Evolutionary conservation across 1,140 invertebrate species (phyloP).

Genomic region (Helicoverpa armigera): DNA sequence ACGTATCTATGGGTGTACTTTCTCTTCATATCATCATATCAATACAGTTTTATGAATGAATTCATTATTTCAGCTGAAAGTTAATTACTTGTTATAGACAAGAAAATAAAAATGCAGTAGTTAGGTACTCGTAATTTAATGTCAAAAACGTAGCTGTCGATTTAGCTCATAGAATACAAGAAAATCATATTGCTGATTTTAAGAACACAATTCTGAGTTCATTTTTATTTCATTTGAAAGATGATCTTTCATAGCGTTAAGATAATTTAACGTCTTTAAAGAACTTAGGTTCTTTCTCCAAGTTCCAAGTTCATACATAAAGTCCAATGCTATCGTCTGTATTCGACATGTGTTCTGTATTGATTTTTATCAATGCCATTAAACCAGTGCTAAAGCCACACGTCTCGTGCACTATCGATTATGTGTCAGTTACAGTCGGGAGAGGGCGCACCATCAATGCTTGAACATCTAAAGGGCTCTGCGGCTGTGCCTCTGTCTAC

Average conservation of each 20-base stretch:
- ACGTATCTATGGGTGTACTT: too few relatives aligned
- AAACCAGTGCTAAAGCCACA: conserved; percentile 42
- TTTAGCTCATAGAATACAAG: too few relatives aligned
- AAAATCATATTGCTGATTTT: too few relatives aligned
- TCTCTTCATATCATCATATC: too few relatives aligned
- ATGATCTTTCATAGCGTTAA: too few relatives aligned
- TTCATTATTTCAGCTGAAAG: neutral
- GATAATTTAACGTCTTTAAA: too few relatives aligned
- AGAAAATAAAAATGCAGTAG: too few relatives aligned
- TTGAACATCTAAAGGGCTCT: conserved; percentile 42
- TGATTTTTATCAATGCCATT: conserved; percentile 45
- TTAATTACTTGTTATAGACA: too few relatives aligned
- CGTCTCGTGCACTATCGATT: conserved; percentile 55
- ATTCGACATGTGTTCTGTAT: neutral
- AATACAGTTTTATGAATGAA: neutral
- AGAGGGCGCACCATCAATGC: conserved; percentile 47
- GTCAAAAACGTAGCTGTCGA: too few relatives aligned
- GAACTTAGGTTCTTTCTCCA: neutral
- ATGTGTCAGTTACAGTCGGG: conserved; percentile 52
- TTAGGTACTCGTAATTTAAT: too few relatives aligned
- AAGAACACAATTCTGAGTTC: too few relatives aligned
- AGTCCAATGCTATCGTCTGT: neutral
- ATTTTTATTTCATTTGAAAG: too few relatives aligned
- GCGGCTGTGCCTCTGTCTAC: conserved; percentile 2
- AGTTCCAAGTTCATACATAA: neutral